Conservation (phyloP, 2,888 invertebrate genomes). For the Calephelis perditalis region DNA sequence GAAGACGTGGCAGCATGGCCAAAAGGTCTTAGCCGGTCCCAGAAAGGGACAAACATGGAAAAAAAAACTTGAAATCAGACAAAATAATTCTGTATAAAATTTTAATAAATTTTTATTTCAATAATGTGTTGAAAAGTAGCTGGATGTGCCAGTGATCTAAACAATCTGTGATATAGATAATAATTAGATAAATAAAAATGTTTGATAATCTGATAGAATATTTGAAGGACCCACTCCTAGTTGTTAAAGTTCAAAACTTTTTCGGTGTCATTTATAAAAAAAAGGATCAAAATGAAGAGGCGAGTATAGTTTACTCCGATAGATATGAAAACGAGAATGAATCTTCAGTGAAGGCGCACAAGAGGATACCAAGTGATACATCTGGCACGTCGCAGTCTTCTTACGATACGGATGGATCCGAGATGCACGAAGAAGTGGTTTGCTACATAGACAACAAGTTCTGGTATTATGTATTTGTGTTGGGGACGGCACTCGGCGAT, state of each 20-base stretch:
- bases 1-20: no score
- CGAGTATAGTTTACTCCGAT: slow-evolving; percentile 48
- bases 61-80: no score
- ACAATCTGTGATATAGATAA: slow-evolving; percentile 4
- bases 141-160: background rate
- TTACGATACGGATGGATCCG: slow-evolving; percentile 59
- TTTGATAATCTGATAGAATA: slow-evolving; percentile 78
- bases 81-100: no score
- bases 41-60: no score
- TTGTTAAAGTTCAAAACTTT: slow-evolving; percentile 86
- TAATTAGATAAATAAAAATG: slow-evolving; percentile 39
- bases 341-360: slow-evolving; percentile 52
- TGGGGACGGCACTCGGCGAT: slow-evolving; percentile 93
- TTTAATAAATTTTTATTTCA: no score
- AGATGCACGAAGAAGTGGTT: slow-evolving; percentile 53
- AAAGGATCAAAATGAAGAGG: slow-evolving; percentile 41
- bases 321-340: slow-evolving; percentile 43
- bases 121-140: no score
- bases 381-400: slow-evolving; percentile 61
- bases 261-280: slow-evolving; percentile 83
- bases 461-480: slow-evolving; percentile 90
- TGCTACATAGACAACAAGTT: slow-evolving; percentile 83
- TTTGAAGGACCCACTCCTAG: slow-evolving; percentile 86
- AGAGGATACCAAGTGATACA: slow-evolving; percentile 58
- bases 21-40: no score